Conservation (phyloP, 2,113 vertebrate species). For the Drymodes brunneopygia region DNA sequence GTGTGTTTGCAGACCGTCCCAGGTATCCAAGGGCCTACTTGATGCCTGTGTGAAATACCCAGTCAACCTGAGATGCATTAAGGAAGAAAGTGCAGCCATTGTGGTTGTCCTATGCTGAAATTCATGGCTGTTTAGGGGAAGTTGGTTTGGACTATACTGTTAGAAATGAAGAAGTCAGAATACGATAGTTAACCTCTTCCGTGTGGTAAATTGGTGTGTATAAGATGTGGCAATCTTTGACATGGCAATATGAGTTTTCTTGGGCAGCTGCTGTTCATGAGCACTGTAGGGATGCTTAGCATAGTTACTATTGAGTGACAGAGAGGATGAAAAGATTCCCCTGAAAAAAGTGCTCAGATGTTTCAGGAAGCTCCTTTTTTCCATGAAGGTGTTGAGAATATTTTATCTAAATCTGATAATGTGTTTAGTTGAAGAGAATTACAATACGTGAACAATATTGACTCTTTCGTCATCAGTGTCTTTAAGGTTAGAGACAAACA, state of each 20-base stretch:
- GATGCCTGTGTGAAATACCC: neutral
- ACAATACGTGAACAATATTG: neutral
- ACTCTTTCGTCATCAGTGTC: neutral
- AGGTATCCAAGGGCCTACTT: neutral
- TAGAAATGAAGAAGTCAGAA: neutral
- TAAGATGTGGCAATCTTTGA: neutral
- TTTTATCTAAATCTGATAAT: neutral
- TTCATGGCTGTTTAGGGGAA: neutral
- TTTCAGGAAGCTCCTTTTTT: neutral
- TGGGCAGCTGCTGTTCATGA: neutral
- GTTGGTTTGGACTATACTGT: neutral
- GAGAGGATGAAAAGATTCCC: neutral
- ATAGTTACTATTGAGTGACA: neutral
- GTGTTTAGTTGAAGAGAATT: neutral
- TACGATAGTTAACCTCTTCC: neutral
- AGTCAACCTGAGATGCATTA: neutral
- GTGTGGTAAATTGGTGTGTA: neutral
- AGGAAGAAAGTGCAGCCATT: neutral
- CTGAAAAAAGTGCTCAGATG: neutral
- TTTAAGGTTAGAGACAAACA: neutral
- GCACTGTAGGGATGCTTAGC: fast-evolving
- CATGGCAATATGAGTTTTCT: neutral
- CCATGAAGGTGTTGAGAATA: neutral
- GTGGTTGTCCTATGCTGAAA: neutral
- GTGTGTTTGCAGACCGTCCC: neutral